phyloP scores from a whole-genome alignment of 2,113 vertebrate genomes.

The Maccullochella peelii region DNA sequence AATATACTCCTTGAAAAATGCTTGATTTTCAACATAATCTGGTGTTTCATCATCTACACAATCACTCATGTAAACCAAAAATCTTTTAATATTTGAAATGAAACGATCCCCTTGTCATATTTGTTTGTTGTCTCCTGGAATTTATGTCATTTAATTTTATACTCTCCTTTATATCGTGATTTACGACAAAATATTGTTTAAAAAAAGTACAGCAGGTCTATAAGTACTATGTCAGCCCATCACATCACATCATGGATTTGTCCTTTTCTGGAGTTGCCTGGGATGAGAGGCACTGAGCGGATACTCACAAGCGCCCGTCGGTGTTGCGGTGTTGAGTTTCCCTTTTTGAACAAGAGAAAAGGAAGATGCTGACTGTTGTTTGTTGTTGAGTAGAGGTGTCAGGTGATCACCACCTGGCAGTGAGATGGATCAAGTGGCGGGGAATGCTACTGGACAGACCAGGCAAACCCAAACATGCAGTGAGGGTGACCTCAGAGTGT shows the following conservation, averaged over 20 bases:
- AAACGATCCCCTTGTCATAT: too few relatives aligned
- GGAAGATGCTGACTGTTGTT: constrained; percentile 16
- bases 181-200: too few relatives aligned
- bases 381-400: constrained; percentile 36
- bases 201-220: background rate
- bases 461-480: constrained; percentile 16
- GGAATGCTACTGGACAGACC: background rate
- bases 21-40: too few relatives aligned
- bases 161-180: too few relatives aligned
- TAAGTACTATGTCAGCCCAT: background rate
- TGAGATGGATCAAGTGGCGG: constrained; percentile 33
- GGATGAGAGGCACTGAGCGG: background rate
- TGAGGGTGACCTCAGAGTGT: constrained; percentile 28
- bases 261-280: too few relatives aligned
- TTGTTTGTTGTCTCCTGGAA: too few relatives aligned
- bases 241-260: background rate
- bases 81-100: too few relatives aligned
- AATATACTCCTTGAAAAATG: too few relatives aligned
- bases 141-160: too few relatives aligned
- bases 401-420: constrained; percentile 16
- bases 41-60: too few relatives aligned
- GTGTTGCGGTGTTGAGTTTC: background rate
- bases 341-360: background rate
- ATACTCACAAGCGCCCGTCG: background rate
- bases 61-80: too few relatives aligned